These are phyloP conservation scores for Geophilus truncorum DNA, from an alignment of 2,888 invertebrate species.

Conservation along the genomic window DNA sequence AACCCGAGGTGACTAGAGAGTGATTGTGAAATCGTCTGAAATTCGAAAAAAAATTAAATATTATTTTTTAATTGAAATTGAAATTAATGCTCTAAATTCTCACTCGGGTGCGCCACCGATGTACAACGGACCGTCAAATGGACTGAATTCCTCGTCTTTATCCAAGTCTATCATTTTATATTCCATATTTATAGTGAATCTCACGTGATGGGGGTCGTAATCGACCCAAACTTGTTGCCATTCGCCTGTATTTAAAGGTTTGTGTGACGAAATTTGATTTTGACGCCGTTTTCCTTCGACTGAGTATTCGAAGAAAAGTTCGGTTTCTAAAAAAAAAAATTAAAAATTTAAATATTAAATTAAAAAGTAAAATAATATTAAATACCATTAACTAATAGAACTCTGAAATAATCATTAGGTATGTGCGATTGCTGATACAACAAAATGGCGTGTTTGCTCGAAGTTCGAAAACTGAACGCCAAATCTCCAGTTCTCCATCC, in stretches of 20 bases:
- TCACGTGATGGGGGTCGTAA: conserved; percentile 86
- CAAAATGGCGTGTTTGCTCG: conserved; percentile 80
- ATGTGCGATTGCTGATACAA: conserved; percentile 86
- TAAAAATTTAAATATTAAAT: background rate
- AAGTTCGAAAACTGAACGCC: conserved; percentile 87
- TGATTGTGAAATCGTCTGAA: conserved; percentile 71
- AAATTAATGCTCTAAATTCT: conserved; percentile 49
- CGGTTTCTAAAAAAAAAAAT: background rate
- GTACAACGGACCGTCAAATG: conserved; percentile 82
- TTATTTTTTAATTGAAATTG: background rate
- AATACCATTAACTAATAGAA: conserved; percentile 67
- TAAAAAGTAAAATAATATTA: background rate
- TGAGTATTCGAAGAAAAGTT: conserved; percentile 68
- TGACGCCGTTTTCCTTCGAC: conserved; percentile 75
- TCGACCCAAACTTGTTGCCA: conserved; percentile 97
- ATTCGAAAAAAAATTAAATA: conserved; percentile 39
- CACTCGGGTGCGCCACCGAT: conserved; percentile 89
- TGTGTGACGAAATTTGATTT: conserved; percentile 72
- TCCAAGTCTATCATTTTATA: conserved; percentile 79
- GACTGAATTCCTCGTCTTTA: conserved; percentile 82
- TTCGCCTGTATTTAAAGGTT: conserved; percentile 81
- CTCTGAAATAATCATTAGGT: conserved; percentile 87
- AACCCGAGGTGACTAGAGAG: conserved; percentile 76
- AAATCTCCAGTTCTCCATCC: conserved; percentile 91
- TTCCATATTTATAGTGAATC: conserved; percentile 87